Evolutionary conservation across 2,888 invertebrate species (phyloP), one percentile per base, ranked within the genome.

Genomic region (Lepas anatifera): DNA sequence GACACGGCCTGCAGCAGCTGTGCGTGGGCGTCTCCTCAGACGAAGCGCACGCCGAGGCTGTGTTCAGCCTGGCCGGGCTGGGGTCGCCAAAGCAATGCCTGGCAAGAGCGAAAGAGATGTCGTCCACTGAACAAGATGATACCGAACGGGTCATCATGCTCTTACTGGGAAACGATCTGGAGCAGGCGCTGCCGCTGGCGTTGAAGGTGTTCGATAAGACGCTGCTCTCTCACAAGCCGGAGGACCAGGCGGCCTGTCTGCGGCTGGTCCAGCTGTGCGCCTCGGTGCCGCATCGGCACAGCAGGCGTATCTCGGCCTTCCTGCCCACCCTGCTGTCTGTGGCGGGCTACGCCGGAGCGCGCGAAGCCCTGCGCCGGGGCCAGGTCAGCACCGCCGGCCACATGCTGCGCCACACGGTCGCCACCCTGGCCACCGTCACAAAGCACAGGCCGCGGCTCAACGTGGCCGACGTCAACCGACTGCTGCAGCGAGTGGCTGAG

Each of bases 371-470:
- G 35, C 35, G 35, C 6, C 35, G 35, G 8, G 63, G 63, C 37
- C 63, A 64, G 22, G 10, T 10, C 63, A 4, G 8, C 22, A 16
- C 22, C 6, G 63, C 37, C n/a, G n/a, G 8, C 22, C 63, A 37
- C 13, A 18, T 64, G 63, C 35, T 37, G 63, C 63, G 37, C 8
- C 52, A 48, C 37, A 39, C 39, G 27, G 29, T 25, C 43, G 67
- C 58, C 48, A 43, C 48, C 8, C 63, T 50, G 58, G 48, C 25
- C 25, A 25, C 22, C 11, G 48, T 66, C 22, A 29, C 69, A 66
- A 67, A 69, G 66, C 71, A 41, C 67, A 6, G 8, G 39, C 46
- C 22, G 68, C 66, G 37, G 52, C 76, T 77, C 27, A 25, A 25
- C 27, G 52, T 46, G 18, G 50, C 41, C 58, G 52, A n/a, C 46